Conservation (phyloP, 1,140 invertebrate species). For the Caenorhabditis elegans region DNA sequence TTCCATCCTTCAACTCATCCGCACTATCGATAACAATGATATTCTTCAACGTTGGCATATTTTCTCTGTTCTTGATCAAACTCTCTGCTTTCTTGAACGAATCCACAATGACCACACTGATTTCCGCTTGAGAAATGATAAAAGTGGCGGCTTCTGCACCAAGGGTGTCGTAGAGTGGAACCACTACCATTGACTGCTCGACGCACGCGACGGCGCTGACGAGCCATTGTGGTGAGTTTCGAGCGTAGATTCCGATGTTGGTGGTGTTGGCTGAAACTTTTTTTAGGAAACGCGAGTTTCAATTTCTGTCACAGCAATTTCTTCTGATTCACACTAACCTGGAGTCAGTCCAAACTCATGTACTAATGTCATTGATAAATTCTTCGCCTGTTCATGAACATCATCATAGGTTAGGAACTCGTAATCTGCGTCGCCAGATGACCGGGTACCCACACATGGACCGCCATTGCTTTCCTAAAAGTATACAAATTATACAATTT, state of each 20-base stretch:
- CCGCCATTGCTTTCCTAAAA: background rate
- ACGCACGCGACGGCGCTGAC: slow-evolving; percentile 88
- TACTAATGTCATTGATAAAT: background rate
- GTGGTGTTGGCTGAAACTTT: slow-evolving; percentile 72
- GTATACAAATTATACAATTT: no score
- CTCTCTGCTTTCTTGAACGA: background rate
- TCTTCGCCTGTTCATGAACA: background rate
- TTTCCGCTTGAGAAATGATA: slow-evolving; percentile 81
- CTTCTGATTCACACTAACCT: no score
- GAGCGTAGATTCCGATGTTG: slow-evolving; percentile 82
- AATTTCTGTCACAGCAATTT: no score
- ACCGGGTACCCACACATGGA: background rate
- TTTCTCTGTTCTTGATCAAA: background rate
- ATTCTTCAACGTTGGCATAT: background rate
- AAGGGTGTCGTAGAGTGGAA: slow-evolving; percentile 93
- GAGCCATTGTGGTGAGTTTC: slow-evolving; percentile 94
- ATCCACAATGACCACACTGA: slow-evolving; percentile 45
- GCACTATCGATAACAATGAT: background rate
- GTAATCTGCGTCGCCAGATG: background rate
- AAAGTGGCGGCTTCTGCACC: slow-evolving; percentile 91
- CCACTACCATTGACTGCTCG: slow-evolving; percentile 88
- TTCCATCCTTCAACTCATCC: background rate
- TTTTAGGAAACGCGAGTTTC: background rate
- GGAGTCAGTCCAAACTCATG: background rate
- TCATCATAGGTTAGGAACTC: background rate